Conservation (phyloP, 2,888 invertebrate genomes). For the Abscondita cerata region DNA sequence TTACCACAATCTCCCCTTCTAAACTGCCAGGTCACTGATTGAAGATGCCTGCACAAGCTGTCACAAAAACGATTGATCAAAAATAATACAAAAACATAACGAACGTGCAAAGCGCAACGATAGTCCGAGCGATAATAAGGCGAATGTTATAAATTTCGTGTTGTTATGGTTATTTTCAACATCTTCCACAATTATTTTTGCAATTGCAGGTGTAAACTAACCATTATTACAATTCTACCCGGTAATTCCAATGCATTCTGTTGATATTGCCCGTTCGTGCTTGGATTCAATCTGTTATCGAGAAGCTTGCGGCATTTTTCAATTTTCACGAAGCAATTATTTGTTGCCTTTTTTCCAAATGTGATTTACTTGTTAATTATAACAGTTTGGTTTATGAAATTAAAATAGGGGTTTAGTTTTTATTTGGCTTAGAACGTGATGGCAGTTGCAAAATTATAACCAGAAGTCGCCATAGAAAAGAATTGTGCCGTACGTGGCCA, state of each 20-base stretch:
- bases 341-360: not conserved
- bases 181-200: conserved; percentile 18
- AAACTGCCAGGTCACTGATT: no score
- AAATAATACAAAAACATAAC: not conserved
- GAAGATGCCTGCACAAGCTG: no score
- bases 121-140: conserved; percentile 12
- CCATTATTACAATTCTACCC: conserved; percentile 11
- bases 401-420: not conserved
- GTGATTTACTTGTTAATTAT: conserved; percentile 1
- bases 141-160: conserved; percentile 10
- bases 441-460: not conserved
- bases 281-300: conserved; percentile 30
- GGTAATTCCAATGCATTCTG: conserved; percentile 8
- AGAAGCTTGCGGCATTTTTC: not conserved
- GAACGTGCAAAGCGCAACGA: not conserved
- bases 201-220: conserved; percentile 21
- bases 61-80: no score
- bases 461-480: conserved; percentile 15
- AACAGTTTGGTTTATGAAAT: not conserved
- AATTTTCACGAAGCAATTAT: not conserved
- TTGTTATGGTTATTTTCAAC: conserved; percentile 15
- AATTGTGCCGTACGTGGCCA: not conserved
- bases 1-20: no score
- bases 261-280: conserved; percentile 31
- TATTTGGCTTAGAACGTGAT: not conserved